Conservation (phyloP, 2,888 invertebrate genomes). For the Bruchidius siliquastri region DNA sequence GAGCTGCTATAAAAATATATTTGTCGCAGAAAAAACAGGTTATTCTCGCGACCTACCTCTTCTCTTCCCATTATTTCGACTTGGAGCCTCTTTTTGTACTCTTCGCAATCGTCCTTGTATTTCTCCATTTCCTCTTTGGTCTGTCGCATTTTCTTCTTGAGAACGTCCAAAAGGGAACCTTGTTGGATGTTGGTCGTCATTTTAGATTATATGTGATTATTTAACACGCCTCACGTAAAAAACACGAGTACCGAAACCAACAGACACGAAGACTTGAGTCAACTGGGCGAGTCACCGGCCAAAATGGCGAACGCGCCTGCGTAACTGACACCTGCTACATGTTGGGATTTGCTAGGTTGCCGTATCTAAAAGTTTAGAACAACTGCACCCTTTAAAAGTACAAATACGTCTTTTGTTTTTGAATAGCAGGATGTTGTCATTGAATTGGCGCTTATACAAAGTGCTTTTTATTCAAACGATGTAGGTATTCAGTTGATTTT, state of each 20-base stretch:
- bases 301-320: constrained; percentile 44
- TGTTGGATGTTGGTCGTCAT: constrained; percentile 89
- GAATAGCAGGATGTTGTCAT: too few relatives aligned
- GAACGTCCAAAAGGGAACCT: constrained; percentile 90
- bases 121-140: constrained; percentile 99
- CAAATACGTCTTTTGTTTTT: too few relatives aligned
- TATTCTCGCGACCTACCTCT: constrained; percentile 65
- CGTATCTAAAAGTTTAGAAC: not conserved
- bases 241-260: not conserved
- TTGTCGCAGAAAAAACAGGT: not conserved
- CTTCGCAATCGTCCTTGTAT: constrained; percentile 96
- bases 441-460: too few relatives aligned
- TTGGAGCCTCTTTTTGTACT: constrained; percentile 91
- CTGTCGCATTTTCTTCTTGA: constrained; percentile 99
- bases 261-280: constrained; percentile 19
- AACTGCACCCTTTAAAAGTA: too few relatives aligned
- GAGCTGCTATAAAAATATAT: not conserved
- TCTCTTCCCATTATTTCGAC: constrained; percentile 94
- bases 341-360: constrained; percentile 4
- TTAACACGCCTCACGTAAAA: not conserved
- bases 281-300: constrained; percentile 47
- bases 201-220: constrained; percentile 35
- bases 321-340: constrained; percentile 34
- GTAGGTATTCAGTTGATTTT: too few relatives aligned
- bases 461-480: too few relatives aligned